Evolutionary conservation across 2,113 vertebrate genomes (phyloP), one percentile per base, ranked within the genome.

Genomic region (Gymnarchus niloticus): DNA sequence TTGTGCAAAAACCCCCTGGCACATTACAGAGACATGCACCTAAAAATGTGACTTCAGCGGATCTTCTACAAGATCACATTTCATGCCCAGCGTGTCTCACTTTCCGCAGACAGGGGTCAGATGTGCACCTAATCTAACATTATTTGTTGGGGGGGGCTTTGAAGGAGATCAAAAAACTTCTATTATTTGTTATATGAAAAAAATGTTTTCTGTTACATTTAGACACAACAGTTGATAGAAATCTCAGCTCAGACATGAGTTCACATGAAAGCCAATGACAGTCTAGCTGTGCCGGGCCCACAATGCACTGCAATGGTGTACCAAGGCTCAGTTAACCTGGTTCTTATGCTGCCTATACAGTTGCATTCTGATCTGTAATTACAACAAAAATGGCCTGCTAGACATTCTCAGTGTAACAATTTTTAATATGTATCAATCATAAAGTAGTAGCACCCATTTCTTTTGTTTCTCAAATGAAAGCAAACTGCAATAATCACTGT

Each of bases 221-320:
- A 87, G 86, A 87, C 86, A 84, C 69, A 87, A 84, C 86, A 87
- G 56, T 12, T 80, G 86, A 84, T 80, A 84, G 54, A n/a, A 37
- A 87, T 84, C 86, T 83, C 46, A 44, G 82, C 81, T 28, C 8
- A 28, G 28, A n/a, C 81, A 52, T 48, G 19, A 56, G 33, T 41
- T 21, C 37, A 65, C 21, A 84, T 57, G 44, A n/a, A n/a, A n/a
- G 82, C 25, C 80, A 56, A 21, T 41, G 78, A 73, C 81, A 73
- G 81, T 85, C 81, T 9, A 48, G 8, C 56, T 3, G 8, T 14
- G 2, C 48, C 49, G 3, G 5, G 21, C 1, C 48, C 6, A 23
- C 2, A 44, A 61, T 28, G 44, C 54, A 77, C 8, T 12, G 51
- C 19, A 51, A 83, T 54, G 19, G 54, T 46, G 19, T 25, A 25